Evolutionary conservation across 1,140 invertebrate species (phyloP), one percentile per base, ranked within the genome.

Genomic region (Euborellia annulipes): DNA sequence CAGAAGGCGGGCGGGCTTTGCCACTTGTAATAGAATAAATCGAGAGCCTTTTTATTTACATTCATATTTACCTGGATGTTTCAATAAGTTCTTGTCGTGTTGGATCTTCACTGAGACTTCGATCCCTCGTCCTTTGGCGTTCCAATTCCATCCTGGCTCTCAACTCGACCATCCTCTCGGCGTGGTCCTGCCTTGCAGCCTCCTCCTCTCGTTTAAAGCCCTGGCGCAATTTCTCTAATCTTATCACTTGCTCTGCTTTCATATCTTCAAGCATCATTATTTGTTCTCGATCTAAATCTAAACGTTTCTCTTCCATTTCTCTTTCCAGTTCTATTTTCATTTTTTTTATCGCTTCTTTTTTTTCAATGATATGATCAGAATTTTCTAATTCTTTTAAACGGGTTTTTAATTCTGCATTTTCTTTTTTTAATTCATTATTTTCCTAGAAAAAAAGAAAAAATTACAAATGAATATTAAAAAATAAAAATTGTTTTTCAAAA

Each of bases 211-310:
- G 67, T 52, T 70, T 69, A 50, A 74, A 68, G 46, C 76, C 74
- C 4, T 72, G 65, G 47, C 72, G 68, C 6, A 78, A 52, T 43
- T 78, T 73, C 6, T 70, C 64, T 16, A 70, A 58, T 17, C 68
- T 58, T 43, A 63, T 58, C 0, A 61, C 54, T 50, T 72, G 69
- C 41, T 71, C 70, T 44, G 60, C 56, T 43, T 65, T 67, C 22
- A 71, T 50, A 39, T 68, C 66, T 41, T 65, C 62, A 47, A 70
- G 55, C 21, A 64, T 61, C 0, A 59, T 54, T 41, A 69, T 69
- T 48, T 72, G 69, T 18, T 66, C 66, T 43, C 61, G 56, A 1
- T 65, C 60, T 2, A 71, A 52, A 40, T 64, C 60, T 34, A 61
- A 58, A 8, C 63, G 63, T 50, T 65, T 65, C 43, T 53, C 55